phyloP scores from a whole-genome alignment of 37 sponge, comb jelly and placozoan species.

The Beroe ovata region DNA sequence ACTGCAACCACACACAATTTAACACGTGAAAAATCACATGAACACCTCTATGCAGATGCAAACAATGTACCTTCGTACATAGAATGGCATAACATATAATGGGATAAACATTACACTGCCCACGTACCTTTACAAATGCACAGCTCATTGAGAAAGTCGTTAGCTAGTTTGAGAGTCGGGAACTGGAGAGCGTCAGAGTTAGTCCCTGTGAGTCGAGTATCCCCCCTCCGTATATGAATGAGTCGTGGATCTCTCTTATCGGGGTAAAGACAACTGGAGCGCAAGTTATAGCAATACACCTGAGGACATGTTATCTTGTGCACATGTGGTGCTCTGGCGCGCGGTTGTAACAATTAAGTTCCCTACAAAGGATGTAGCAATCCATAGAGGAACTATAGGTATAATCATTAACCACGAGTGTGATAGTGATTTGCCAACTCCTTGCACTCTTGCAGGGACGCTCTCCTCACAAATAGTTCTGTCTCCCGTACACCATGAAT shows the following conservation, averaged over 20 bases:
- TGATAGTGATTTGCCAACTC: no score
- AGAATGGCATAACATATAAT: no score
- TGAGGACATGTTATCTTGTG: not conserved
- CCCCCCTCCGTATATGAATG: conserved; percentile 1
- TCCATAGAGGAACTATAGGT: not conserved
- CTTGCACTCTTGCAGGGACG: no score
- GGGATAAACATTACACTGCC: no score
- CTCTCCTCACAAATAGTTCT: no score
- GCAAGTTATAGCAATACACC: not conserved
- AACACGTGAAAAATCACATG: no score
- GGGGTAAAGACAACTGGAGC: conserved; percentile 34
- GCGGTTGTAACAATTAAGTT: not conserved
- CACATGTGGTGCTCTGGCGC: not conserved
- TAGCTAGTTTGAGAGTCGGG: conserved; percentile 17
- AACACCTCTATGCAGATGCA: no score
- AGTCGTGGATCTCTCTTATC: conserved; percentile 48
- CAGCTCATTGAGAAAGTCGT: conserved; percentile 21
- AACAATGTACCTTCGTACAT: no score
- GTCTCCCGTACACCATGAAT: no score
- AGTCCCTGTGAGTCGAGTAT: not conserved
- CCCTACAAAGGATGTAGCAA: not conserved
- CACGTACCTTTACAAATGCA: conserved; percentile 11
- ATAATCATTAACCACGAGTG: not conserved
- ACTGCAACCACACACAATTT: no score
- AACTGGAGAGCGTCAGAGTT: conserved; percentile 37